Base-by-base conservation (phyloP, 2,888 invertebrate genomes). In the Allophyes oxyacanthae region DNA sequence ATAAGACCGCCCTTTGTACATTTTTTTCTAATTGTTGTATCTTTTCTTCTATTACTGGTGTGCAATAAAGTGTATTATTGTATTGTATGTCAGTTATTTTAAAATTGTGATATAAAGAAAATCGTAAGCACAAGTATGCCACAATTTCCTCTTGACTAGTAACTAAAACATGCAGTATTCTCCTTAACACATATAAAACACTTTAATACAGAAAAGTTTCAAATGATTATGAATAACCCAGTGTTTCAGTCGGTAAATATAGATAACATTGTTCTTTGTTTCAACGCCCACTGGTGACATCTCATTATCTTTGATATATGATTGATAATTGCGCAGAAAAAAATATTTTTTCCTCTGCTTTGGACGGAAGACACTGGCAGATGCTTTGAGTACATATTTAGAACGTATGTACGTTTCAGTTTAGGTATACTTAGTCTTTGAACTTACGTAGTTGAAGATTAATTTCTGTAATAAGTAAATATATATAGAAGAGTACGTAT, bases 181-280 rank as follows among this genome's bases (percentile, higher is more conserved):
- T 40, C 71, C 63, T 74, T 80, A 80, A 78, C 42, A 50, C 36
- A 58, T 62, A 75, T 62, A 75, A 69, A 75, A 64, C 65, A 76
- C 62, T 61, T 64, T 72, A 74, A 74, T 75, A 13, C 56, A 46
- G 61, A 50, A 75, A 78, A 77, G 81, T 85, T 84, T 79, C 69
- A 80, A 82, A 81, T 77, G 68, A 69, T 83, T 82, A 83, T 83
- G 82, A 85, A 83, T 55, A 56, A 72, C 64, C 50, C 62, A 84
- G 82, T 83, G 81, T 87, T 85, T 85, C 77, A 83, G 86, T 76
- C 65, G 51, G 77, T 85, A 88, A 90, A 91, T 89, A 88, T 71
- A 88, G 91, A 91, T 92, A 91, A 91, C 88, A 82, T 70, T 77
- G 78, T 80, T 81, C 84, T 87, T 84, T 84, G 85, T 86, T 84